These are phyloP conservation scores for Zosterops japonicus DNA, from an alignment of 2,113 vertebrate genomes.

Conservation along the genomic window DNA sequence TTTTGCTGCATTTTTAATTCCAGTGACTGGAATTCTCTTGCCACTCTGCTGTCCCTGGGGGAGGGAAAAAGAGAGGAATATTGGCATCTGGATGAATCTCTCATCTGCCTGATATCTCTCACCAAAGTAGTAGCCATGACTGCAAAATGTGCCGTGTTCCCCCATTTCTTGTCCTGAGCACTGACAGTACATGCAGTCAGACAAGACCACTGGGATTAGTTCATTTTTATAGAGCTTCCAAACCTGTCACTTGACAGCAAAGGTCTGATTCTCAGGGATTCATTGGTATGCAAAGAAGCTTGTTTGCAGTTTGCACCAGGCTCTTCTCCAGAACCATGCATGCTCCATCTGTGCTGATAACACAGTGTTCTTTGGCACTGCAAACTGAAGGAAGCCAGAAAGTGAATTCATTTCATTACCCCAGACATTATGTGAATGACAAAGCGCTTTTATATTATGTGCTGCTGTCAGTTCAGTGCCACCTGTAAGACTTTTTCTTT, in stretches of 20 bases:
- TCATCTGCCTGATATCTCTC: not conserved
- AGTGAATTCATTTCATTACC: slow-evolving; percentile 81
- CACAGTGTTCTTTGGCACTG: slow-evolving; percentile 81
- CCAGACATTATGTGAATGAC: slow-evolving; percentile 81
- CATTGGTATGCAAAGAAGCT: slow-evolving; percentile 81
- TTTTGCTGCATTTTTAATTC: not conserved
- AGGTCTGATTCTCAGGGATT: slow-evolving; percentile 74
- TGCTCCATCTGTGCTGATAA: slow-evolving; percentile 83
- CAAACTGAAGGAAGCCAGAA: slow-evolving; percentile 78
- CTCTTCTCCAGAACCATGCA: slow-evolving; percentile 81
- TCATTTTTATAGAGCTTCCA: slow-evolving; percentile 70
- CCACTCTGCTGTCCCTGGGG: not conserved
- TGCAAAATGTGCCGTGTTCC: slow-evolving; percentile 2
- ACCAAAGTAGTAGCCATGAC: slow-evolving; percentile 14
- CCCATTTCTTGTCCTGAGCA: slow-evolving; percentile 48
- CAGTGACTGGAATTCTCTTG: not conserved
- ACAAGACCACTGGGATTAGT: slow-evolving; percentile 71
- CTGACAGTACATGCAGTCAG: slow-evolving; percentile 69
- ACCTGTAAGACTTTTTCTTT: slow-evolving; percentile 68
- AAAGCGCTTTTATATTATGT: slow-evolving; percentile 75
- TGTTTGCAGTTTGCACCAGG: slow-evolving; percentile 77
- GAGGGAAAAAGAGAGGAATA: not conserved
- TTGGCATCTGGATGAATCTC: slow-evolving; percentile 29
- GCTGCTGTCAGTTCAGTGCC: slow-evolving; percentile 68
- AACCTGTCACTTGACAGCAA: slow-evolving; percentile 74